A percentile compares a stretch with the other conserved stretches of the same genome.
These are phyloP conservation scores for Pelosia muscerda DNA, from an alignment of 2,888 invertebrate genomes.

Conservation along the genomic window DNA sequence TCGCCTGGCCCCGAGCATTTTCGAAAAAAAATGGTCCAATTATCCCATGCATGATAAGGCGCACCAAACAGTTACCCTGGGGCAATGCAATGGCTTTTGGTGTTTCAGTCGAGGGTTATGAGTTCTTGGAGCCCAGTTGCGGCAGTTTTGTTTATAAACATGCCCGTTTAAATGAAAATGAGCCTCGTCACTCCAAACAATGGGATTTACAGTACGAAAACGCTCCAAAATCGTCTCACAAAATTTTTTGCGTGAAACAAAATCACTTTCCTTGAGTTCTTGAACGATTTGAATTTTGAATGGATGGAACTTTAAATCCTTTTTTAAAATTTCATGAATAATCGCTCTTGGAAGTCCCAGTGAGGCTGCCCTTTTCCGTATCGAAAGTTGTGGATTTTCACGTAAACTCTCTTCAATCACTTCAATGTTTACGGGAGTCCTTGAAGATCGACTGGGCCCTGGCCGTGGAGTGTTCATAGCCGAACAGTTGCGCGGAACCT, in stretches of 20 bases:
- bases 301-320: background rate
- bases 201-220: background rate
- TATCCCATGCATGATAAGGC: background rate
- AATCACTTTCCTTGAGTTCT: background rate
- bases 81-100: background rate
- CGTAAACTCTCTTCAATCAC: background rate
- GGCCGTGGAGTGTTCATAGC: background rate
- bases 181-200: slow-evolving; percentile 1
- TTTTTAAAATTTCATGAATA: background rate
- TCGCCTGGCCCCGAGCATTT: background rate
- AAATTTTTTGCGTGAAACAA: background rate
- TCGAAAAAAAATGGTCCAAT: background rate
- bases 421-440: slow-evolving; percentile 6
- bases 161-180: background rate
- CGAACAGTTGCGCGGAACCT: background rate
- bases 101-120: background rate
- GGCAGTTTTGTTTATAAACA: background rate
- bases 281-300: background rate
- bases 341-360: background rate
- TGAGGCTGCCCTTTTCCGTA: background rate
- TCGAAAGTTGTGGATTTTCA: background rate
- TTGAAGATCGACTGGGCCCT: background rate
- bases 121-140: background rate
- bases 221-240: background rate
- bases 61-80: slow-evolving; percentile 4